Percentiles rank a stretch among this genome's conserved stretches.
These are phyloP conservation scores for Datnioides undecimradiatus DNA, from an alignment of 2,113 vertebrate species.

Conservation along the genomic window DNA sequence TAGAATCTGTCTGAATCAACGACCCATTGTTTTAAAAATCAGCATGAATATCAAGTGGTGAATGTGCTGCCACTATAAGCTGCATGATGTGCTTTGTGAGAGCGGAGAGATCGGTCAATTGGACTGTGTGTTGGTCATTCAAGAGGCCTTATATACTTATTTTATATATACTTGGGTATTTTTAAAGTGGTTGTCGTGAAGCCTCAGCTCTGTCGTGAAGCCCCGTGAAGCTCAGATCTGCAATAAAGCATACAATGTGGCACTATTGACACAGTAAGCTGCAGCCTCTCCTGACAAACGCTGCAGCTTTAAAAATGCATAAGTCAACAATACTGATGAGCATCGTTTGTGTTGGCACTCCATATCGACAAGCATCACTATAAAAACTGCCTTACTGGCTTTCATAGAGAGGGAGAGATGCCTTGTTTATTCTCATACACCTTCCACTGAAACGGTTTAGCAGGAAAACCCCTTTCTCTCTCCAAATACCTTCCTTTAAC, in stretches of 20 bases:
- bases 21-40: neutral
- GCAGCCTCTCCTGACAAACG: constrained; percentile 11
- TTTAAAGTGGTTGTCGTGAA: too few relatives aligned
- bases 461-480: constrained; percentile 9
- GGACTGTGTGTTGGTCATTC: neutral
- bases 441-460: neutral
- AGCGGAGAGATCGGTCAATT: neutral
- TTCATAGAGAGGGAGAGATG: neutral
- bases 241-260: neutral
- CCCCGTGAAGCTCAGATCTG: too few relatives aligned
- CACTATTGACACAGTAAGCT: neutral
- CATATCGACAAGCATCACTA: neutral
- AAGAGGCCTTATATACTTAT: neutral
- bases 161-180: too few relatives aligned
- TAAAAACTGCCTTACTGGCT: neutral
- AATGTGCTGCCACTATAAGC: neutral
- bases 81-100: neutral
- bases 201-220: neutral
- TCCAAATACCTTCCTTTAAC: neutral
- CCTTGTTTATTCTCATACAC: neutral
- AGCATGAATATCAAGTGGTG: neutral
- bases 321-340: neutral
- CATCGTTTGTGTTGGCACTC: neutral
- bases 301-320: constrained; percentile 6
- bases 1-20: neutral